Evolutionary conservation across 37 sponge, comb jelly and placozoan species (phyloP).

Genomic region (Beroe ovata): DNA sequence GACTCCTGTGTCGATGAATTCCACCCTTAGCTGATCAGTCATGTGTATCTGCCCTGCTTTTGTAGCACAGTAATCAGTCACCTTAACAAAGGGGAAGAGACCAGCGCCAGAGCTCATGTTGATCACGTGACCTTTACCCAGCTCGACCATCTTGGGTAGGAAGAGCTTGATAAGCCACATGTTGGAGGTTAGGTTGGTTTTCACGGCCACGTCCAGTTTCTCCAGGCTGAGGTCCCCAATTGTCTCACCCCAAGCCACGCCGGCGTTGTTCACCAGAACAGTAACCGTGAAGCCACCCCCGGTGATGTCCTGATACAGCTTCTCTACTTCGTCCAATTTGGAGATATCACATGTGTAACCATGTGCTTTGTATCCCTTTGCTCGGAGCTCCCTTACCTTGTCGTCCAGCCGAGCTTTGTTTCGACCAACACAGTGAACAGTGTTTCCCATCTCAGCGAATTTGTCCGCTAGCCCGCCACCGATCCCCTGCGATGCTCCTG

Average conservation of each 20-base stretch:
- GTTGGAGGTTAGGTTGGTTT: background rate
- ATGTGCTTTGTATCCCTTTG: background rate
- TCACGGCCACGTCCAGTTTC: background rate
- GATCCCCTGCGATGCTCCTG: conserved; percentile 11
- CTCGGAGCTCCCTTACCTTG: background rate
- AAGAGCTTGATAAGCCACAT: conserved; percentile 2
- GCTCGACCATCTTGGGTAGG: background rate
- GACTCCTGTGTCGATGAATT: background rate
- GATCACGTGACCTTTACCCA: background rate
- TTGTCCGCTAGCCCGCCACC: background rate
- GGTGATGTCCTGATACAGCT: background rate
- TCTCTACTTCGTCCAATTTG: background rate
- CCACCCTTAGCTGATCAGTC: background rate
- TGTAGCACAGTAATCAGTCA: background rate
- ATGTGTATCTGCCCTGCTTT: background rate
- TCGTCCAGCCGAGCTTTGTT: background rate
- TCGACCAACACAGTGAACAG: conserved; percentile 9
- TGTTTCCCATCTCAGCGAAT: conserved; percentile 13
- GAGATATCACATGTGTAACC: background rate
- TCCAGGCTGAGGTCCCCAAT: background rate
- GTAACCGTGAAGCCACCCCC: background rate
- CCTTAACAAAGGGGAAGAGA: background rate
- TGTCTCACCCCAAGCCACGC: background rate
- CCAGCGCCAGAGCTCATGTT: background rate
- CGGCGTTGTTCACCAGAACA: conserved; percentile 9